phyloP scores from a whole-genome alignment of 2,888 invertebrate genomes.

The Ormia ochracea region DNA sequence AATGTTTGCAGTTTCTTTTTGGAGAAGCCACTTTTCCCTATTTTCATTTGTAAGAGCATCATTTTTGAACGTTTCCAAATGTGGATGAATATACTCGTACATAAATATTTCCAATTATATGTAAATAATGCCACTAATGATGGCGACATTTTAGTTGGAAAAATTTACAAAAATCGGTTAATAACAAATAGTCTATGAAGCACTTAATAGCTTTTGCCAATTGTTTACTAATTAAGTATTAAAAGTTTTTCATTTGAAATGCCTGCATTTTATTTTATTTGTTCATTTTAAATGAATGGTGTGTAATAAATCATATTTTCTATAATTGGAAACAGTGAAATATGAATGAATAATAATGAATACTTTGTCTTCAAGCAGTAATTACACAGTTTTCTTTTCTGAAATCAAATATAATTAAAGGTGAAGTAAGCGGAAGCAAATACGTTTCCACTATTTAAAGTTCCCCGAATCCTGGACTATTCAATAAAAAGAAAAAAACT shows the following conservation, averaged over 20 bases:
- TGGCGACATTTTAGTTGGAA: neutral
- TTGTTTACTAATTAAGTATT: neutral
- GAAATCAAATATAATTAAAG: too few relatives aligned
- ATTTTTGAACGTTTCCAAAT: neutral
- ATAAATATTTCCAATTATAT: neutral
- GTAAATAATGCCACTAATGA: constrained; percentile 24
- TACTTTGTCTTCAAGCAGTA: neutral
- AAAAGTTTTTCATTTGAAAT: neutral
- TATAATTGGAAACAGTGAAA: neutral
- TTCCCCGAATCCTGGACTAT: too few relatives aligned
- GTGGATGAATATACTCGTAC: too few relatives aligned
- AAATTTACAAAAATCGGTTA: neutral
- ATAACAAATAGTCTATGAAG: constrained; percentile 56
- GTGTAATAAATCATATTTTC: neutral
- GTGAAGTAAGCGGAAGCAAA: too few relatives aligned
- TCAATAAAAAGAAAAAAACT: too few relatives aligned
- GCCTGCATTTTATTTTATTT: constrained; percentile 16
- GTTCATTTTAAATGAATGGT: neutral
- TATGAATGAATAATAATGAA: neutral
- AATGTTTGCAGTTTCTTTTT: neutral
- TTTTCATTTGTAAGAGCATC: constrained; percentile 27
- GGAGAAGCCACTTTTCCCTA: constrained; percentile 21
- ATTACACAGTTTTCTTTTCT: constrained; percentile 5
- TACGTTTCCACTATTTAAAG: too few relatives aligned
- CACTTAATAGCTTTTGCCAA: too few relatives aligned